Base-by-base conservation (phyloP, 2,888 invertebrate species). In the Tiliacea aurago region DNA sequence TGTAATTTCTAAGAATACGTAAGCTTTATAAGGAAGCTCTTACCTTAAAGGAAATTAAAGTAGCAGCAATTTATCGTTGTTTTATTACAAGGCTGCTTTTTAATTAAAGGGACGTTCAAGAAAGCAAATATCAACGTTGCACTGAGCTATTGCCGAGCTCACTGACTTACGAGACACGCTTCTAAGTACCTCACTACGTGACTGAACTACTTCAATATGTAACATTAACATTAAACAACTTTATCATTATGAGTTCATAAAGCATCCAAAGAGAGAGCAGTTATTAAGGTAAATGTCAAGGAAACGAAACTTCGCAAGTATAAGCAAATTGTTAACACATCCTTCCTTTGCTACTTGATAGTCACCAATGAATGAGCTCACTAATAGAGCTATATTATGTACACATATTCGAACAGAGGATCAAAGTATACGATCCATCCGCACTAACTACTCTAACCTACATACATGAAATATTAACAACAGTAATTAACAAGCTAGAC, bases 401-500 rank as follows among this genome's bases (percentile, higher is more conserved):
- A 56, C 55, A 76, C 58, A 66, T 76, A 70, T 64, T 73, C n/a
- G 56, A 69, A 65, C 28, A 56, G 11, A 61, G 66, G 71, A 80
- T 77, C 66, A 77, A 71, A 83, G 63, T 77, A 68, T 78, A 75
- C 59, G 65, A 75, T 49, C 61, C 63, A 73, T 66, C 66, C 61
- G 70, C 59, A 70, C 61, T 70, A 82, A 84, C 72, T 73, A 59
- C 64, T 65, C 43, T 70, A 75, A 81, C 76, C 82, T 73, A 78
- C 64, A 61, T 80, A 75, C 65, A 78, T 80, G 58, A 81, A 76
- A 71, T 78, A 81, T 84, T 80, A 85, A 86, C 78, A 83, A 69
- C 59, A 71, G 62, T 73, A 84, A 86, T 90, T 88, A 89, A 85
- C 82, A 73, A 87, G 84, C 83, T 86, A 84, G 76, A 56, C 69